Base-by-base conservation (phyloP, 1,140 invertebrate genomes). In the Globodera rostochiensis region DNA sequence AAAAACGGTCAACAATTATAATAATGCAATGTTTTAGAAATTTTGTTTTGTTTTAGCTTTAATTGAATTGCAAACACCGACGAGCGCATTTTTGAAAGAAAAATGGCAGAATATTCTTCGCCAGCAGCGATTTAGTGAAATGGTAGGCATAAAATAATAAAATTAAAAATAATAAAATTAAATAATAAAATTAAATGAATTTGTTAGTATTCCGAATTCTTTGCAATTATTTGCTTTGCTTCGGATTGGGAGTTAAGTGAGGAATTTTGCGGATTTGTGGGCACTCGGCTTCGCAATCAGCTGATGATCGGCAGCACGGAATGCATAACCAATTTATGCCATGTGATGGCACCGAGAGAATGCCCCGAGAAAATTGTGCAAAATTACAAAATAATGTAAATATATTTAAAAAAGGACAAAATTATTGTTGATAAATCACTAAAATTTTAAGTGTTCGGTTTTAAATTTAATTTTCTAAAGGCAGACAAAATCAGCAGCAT, bases 231-330 rank as follows among this genome's bases (percentile, higher is more conserved):
- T 64, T 64, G 57, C 15, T 64, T 64, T 21, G 57, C 57, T 19
- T 64, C 57, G 57, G 57, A 64, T 64, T 64, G 57, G 57, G 57
- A 64, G 11, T 64, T 64, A 64, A 64, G 57, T 64, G 57, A 64
- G 19, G 57, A 64, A 19, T 64, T 64, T 19, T 64, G 57, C 19
- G 57, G 57, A 13, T 64, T 64, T 64, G 57, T 64, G 57, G 19
- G 57, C 57, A 64, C 11, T 13, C 57, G 57, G 0, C 11, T 64
- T 64, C 57, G 57, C 57, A 64, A 64, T 19, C 57, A 64, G 57
- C 19, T 64, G 57, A 4, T 64, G 57, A 64, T 64, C 57, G 19
- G 57, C 57, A 64, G 57, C 50, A 1, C 7, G 11, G 50, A 53
- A 53, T 53, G 50, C 50, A 53, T 53, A 19, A 3, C 57, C 15